Base-by-base conservation (phyloP, 2,113 vertebrate genomes). In the Atrichornis clamosus region DNA sequence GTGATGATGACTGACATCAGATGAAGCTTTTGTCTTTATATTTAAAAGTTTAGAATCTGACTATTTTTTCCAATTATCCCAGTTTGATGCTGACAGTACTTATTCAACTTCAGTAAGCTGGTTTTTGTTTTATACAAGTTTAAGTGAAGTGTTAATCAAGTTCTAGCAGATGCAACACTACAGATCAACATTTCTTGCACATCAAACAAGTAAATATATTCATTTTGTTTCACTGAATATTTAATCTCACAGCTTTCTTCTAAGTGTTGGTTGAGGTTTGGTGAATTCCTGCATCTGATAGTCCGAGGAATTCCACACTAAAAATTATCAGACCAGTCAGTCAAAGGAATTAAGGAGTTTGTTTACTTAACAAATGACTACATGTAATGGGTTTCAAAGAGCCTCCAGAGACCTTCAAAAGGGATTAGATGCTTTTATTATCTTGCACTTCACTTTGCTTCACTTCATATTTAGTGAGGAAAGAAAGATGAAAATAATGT, bases 401-500 rank as follows among this genome's bases (percentile, higher is more conserved):
- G n/a, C 19, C 11, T 46, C 14, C 8, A 49, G 46, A 64, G 15
- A 52, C 14, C 35, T 55, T 87, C 17, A 5, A 53, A 65, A 65
- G 20, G n/a, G 9, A 67, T 65, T 64, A 64, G 37, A 82, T 19
- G 14, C 3, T 56, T 64, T 76, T 79, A 30, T 72, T 35, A 44
- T 24, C 19, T 65, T 79, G 42, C 9, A 47, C 15, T 35, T 78
- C 11, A 33, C 20, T 80, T 70, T 11, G 3, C 24, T 59, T 81
- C 52, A 24, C 9, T 68, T 80, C 3, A 39, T 42, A 78, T 78
- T 69, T 63, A 72, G 20, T 42, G 13, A 67, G 35, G 1, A 23
- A 32, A 68, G 27, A 39, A 2, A 15, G 0, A 15, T 3, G 0
- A 3, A 42, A 53, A 70, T 46, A 23, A 5, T 24, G 2, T 18